These are phyloP conservation scores for Drosophila demipolita DNA, from an alignment of 2,888 invertebrate species.

Conservation along the genomic window DNA sequence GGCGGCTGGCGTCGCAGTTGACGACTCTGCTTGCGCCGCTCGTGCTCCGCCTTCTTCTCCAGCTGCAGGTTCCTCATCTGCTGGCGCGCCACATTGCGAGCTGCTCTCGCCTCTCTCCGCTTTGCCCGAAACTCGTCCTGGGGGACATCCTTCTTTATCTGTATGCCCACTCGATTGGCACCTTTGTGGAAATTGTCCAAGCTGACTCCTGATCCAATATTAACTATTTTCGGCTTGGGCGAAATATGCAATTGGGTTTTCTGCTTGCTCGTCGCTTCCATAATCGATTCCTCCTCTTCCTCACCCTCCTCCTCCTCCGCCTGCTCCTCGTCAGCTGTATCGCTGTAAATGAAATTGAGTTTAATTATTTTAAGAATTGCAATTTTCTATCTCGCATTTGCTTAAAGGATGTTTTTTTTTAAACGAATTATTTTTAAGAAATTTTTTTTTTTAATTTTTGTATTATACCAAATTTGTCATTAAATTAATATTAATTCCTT, in stretches of 20 bases:
- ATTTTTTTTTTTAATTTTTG: not conserved
- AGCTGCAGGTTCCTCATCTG: slow-evolving; percentile 41
- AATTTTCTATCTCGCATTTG: not conserved
- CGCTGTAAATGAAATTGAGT: slow-evolving; percentile 5
- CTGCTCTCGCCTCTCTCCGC: slow-evolving; percentile 28
- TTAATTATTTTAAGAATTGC: not conserved
- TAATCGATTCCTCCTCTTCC: not conserved
- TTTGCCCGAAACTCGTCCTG: not conserved
- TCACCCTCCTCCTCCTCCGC: slow-evolving; percentile 39
- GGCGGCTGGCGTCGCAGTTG: not conserved
- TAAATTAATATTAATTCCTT: not conserved
- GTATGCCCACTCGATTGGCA: accelerated
- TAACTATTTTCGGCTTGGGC: accelerated
- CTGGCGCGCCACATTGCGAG: slow-evolving; percentile 54
- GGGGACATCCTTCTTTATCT: not conserved
- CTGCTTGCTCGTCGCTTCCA: not conserved
- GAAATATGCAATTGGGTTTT: not conserved
- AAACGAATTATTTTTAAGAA: not conserved
- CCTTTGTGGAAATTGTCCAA: not conserved
- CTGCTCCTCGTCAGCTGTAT: slow-evolving; percentile 38
- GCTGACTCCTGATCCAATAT: not conserved
- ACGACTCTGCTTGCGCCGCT: slow-evolving; percentile 32
- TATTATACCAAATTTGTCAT: not conserved
- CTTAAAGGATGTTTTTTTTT: not conserved
- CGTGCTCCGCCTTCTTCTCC: slow-evolving; percentile 30